Evolutionary conservation across 2,888 invertebrate genomes (phyloP).

Genomic region (Noctua janthina): DNA sequence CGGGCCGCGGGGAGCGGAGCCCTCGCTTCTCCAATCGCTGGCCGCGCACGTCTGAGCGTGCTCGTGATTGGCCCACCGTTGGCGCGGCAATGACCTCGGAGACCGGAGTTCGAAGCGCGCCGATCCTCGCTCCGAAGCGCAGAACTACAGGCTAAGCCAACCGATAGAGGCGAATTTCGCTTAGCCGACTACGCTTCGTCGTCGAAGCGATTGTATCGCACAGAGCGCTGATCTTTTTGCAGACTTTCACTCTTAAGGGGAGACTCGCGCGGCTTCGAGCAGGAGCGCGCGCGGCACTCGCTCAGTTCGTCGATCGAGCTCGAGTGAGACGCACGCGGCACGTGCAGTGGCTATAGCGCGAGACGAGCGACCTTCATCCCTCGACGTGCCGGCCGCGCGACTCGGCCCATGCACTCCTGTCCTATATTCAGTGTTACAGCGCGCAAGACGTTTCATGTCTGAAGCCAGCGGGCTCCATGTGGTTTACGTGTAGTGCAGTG

Average conservation of each 20-base stretch:
- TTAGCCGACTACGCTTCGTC: constrained; percentile 79
- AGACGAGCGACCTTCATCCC: constrained; percentile 88
- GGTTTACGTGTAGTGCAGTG: constrained; percentile 88
- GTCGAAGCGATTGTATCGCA: constrained; percentile 89
- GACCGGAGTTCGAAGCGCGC: constrained; percentile 95
- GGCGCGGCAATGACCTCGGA: constrained; percentile 96
- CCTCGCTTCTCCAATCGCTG: constrained; percentile 85
- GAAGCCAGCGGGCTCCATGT: constrained; percentile 80
- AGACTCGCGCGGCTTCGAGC: constrained; percentile 83
- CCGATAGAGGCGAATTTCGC: constrained; percentile 89
- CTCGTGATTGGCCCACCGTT: constrained; percentile 87
- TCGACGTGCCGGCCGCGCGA: constrained; percentile 82
- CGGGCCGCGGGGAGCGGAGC: constrained; percentile 84
- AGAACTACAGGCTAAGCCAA: constrained; percentile 88
- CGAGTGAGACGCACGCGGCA: constrained; percentile 87
- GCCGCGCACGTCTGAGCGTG: constrained; percentile 87
- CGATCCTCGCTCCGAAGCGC: constrained; percentile 91
- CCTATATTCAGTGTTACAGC: constrained; percentile 82
- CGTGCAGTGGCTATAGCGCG: constrained; percentile 79
- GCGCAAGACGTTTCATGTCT: constrained; percentile 77
- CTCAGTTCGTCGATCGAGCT: constrained; percentile 91
- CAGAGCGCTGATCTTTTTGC: constrained; percentile 89
- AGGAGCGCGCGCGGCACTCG: constrained; percentile 86
- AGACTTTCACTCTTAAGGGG: constrained; percentile 91
- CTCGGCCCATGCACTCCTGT: constrained; percentile 84